Evolutionary conservation across 2,888 invertebrate species (phyloP).

Genomic region (Bugulina stolonifera): DNA sequence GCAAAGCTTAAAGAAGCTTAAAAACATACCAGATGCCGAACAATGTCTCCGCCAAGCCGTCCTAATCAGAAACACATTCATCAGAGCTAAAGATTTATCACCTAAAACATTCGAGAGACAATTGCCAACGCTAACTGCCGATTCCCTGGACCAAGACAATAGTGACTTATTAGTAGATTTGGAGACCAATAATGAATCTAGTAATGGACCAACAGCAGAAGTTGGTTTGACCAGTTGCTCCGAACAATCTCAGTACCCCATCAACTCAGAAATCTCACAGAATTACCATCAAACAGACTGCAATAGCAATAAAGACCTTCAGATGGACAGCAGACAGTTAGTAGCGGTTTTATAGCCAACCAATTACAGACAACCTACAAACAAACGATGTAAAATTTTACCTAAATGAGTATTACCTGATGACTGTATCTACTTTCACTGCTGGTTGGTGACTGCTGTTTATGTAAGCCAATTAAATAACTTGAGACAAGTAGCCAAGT

Average conservation of each 20-base stretch:
- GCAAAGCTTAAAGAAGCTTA: conserved; percentile 21
- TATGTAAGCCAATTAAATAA: too few species aligned
- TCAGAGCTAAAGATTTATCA: conserved; percentile 19
- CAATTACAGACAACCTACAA: too few species aligned
- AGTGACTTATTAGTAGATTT: not conserved
- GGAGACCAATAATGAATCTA: not conserved
- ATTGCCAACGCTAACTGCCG: not conserved
- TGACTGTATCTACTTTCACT: too few species aligned
- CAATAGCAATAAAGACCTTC: not conserved
- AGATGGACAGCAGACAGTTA: conserved; percentile 15
- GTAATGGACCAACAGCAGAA: too few species aligned
- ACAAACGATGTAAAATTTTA: too few species aligned
- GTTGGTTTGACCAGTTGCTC: too few species aligned
- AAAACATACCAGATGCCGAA: conserved; percentile 18
- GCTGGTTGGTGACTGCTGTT: too few species aligned
- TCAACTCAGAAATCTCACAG: not conserved
- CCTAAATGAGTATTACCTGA: too few species aligned
- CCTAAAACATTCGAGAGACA: conserved; percentile 20
- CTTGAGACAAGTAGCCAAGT: too few species aligned
- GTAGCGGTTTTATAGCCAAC: conserved; percentile 12
- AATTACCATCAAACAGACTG: not conserved
- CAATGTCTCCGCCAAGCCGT: conserved; percentile 25
- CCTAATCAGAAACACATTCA: conserved; percentile 23
- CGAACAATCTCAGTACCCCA: conserved; percentile 15
- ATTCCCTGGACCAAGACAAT: conserved; percentile 5